phyloP scores from a whole-genome alignment of 2,113 vertebrate genomes.

The Myotis brandtii region DNA sequence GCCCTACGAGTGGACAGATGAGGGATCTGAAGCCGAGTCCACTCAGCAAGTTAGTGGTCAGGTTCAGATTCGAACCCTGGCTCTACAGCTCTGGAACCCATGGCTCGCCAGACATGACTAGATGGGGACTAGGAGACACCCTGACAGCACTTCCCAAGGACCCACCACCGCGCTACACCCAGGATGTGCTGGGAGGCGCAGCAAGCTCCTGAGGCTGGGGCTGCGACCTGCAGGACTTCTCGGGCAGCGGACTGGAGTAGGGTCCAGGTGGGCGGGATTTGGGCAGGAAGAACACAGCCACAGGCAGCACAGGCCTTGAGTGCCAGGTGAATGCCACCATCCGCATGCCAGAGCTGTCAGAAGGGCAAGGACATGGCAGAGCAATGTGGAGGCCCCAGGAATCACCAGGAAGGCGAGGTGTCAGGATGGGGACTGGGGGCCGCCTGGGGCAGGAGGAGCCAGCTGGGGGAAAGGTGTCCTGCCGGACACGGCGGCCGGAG shows the following conservation, averaged over 20 bases:
- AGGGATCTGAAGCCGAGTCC: background rate
- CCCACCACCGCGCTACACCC: background rate
- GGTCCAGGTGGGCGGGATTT: background rate
- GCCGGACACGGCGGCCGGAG: background rate
- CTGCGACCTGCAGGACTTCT: background rate
- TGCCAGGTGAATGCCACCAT: background rate
- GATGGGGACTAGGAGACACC: background rate
- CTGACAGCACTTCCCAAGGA: background rate
- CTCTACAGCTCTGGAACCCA: background rate
- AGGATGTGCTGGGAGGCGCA: background rate
- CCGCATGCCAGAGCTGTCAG: background rate
- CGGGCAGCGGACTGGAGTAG: background rate
- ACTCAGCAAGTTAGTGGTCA: background rate
- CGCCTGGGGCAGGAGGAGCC: background rate
- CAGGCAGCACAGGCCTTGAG: background rate
- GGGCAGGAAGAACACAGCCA: background rate
- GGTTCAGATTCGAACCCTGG: background rate
- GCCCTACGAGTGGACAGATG: rapidly evolving
- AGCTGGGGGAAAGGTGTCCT: background rate
- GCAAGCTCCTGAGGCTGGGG: rapidly evolving
- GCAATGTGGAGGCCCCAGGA: background rate
- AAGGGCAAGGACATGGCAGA: background rate
- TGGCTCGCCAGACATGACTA: background rate
- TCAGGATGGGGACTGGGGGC: too few species aligned
- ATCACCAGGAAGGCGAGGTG: background rate